Conservation (phyloP, 2,888 invertebrate genomes). For the Ennomos fuscantarius region DNA sequence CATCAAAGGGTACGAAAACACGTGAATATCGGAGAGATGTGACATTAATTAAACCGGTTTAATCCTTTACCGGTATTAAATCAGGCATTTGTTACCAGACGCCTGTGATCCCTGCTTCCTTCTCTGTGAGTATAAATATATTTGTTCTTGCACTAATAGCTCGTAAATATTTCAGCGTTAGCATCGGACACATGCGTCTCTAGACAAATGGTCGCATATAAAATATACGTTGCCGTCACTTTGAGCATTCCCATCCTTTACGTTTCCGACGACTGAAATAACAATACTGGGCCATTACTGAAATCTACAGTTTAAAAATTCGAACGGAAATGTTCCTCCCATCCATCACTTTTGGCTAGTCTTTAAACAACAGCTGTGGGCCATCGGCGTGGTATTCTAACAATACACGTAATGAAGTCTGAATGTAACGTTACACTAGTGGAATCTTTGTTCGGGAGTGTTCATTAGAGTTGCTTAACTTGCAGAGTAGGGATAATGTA, state of each 20-base stretch:
- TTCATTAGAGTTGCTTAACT: conserved; percentile 35
- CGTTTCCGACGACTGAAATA: conserved; percentile 80
- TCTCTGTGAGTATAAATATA: conserved; percentile 43
- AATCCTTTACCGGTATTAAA: conserved; percentile 67
- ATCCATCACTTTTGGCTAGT: conserved; percentile 73
- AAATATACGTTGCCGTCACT: conserved; percentile 74
- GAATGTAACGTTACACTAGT: conserved; percentile 46
- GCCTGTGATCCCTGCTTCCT: conserved; percentile 56
- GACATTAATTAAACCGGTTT: conserved; percentile 63
- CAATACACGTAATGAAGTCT: conserved; percentile 53
- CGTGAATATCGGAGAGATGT: conserved; percentile 47
- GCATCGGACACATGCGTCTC: conserved; percentile 67
- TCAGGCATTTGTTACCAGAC: conserved; percentile 71
- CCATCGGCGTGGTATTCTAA: conserved; percentile 44
- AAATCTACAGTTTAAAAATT: conserved; percentile 56
- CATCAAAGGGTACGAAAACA: conserved; percentile 59
- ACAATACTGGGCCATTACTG: conserved; percentile 70
- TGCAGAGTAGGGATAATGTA: conserved; percentile 31
- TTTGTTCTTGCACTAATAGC: conserved; percentile 77
- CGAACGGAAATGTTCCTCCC: conserved; percentile 65
- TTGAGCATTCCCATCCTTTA: conserved; percentile 74
- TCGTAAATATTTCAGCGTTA: conserved; percentile 81
- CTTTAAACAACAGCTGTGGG: conserved; percentile 59
- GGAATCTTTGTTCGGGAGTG: conserved; percentile 36
- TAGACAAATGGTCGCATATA: conserved; percentile 78